These are phyloP conservation scores for Acrocephalus arundinaceus DNA, from an alignment of 2,113 vertebrate species.

Conservation along the genomic window DNA sequence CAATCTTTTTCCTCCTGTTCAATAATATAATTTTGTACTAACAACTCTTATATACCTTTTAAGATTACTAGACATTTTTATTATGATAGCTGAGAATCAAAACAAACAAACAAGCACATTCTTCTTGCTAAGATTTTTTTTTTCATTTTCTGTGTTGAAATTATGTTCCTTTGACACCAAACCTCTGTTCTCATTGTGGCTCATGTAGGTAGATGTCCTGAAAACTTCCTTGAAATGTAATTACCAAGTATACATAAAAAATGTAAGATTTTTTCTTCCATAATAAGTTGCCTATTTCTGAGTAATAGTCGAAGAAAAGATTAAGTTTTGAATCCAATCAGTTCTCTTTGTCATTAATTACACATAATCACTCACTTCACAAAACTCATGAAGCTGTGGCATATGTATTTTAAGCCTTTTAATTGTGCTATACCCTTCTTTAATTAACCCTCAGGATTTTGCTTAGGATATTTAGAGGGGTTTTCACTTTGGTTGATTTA, in stretches of 20 bases:
- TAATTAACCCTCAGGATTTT: neutral
- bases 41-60: neutral
- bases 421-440: neutral
- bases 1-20: neutral
- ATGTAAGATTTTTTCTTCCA: neutral
- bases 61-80: neutral
- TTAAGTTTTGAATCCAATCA: neutral
- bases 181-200: neutral
- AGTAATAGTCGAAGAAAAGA: neutral
- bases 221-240: neutral
- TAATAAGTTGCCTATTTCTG: neutral
- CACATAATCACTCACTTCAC: neutral
- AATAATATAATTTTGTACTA: neutral
- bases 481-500: neutral
- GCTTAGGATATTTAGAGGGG: neutral
- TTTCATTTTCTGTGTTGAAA: neutral
- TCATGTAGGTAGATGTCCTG: neutral
- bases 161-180: neutral
- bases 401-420: neutral
- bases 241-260: rapidly evolving
- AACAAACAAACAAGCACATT: too few species aligned
- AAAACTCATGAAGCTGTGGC: neutral
- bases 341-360: neutral
- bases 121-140: neutral
- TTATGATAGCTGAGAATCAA: neutral